Conservation (phyloP, 1,140 invertebrate genomes). For the Macrobrachium nipponense region DNA sequence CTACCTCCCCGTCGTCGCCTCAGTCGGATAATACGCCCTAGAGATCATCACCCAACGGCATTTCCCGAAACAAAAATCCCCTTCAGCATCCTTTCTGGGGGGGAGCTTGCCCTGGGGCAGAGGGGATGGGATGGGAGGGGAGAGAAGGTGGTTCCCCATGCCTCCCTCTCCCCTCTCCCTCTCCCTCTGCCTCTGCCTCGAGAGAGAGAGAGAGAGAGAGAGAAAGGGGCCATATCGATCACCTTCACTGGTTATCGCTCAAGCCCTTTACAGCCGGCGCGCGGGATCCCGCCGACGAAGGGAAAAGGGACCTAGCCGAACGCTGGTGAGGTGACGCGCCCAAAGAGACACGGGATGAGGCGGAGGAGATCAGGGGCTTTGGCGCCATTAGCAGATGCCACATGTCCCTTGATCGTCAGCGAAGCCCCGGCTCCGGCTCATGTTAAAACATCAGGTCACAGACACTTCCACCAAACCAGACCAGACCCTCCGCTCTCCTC, state of each 20-base stretch:
- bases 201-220: too few relatives aligned
- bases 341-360: slow-evolving; percentile 32
- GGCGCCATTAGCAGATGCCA: slow-evolving; percentile 50
- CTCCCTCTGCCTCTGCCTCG: too few relatives aligned
- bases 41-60: slow-evolving; percentile 21
- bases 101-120: too few relatives aligned
- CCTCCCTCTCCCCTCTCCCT: too few relatives aligned
- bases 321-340: neutral
- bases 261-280: neutral
- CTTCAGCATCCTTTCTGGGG: neutral
- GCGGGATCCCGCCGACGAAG: neutral
- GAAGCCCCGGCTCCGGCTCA: neutral
- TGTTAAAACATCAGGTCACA: slow-evolving; percentile 32
- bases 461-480: neutral
- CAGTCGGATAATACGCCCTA: slow-evolving; percentile 27
- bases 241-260: slow-evolving; percentile 25
- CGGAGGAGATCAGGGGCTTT: slow-evolving; percentile 38
- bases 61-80: slow-evolving; percentile 47
- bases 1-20: neutral
- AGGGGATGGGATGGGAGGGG: too few relatives aligned
- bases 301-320: neutral
- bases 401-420: slow-evolving; percentile 20
- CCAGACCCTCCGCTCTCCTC: too few relatives aligned
- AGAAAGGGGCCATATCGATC: slow-evolving; percentile 19
- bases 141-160: too few relatives aligned